phyloP scores from a whole-genome alignment of 2,797 vertebrate species.

The Triplophysa bombifrons region DNA sequence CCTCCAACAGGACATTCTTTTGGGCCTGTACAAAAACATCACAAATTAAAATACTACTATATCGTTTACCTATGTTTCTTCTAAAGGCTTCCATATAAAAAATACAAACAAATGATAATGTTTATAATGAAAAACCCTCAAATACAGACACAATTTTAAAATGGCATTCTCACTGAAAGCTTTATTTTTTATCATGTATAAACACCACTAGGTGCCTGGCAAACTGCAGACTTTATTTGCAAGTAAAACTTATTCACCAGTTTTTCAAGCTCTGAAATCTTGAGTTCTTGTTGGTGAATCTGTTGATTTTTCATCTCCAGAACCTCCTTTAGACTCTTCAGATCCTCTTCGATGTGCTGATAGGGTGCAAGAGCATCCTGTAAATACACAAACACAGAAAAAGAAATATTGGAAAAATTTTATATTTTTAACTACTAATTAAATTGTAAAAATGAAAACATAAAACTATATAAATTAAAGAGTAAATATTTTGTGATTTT shows the following conservation, averaged over 20 bases:
- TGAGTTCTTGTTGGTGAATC: conserved; percentile 93
- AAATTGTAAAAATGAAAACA: too few relatives aligned
- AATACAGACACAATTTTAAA: neutral
- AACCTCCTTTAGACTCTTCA: conserved; percentile 92
- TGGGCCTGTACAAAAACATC: conserved; percentile 83
- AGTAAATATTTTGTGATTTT: too few relatives aligned
- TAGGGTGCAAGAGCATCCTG: conserved; percentile 91
- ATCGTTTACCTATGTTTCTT: too few relatives aligned
- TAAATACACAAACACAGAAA: conserved; percentile 11
- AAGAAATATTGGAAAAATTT: neutral
- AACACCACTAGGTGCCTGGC: conserved; percentile 38
- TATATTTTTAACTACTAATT: too few relatives aligned
- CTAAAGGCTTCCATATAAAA: too few relatives aligned
- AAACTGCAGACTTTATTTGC: neutral
- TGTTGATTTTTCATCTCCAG: conserved; percentile 97
- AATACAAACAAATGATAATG: neutral
- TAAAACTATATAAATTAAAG: too few relatives aligned
- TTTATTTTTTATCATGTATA: neutral
- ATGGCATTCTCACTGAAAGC: neutral
- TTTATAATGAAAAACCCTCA: neutral
- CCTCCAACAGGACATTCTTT: conserved; percentile 92
- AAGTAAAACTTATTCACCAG: conserved; percentile 79
- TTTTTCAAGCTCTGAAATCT: conserved; percentile 92
- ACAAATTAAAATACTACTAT: neutral
- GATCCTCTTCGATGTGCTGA: conserved; percentile 92